Evolutionary conservation across 2,888 invertebrate genomes (phyloP).

Genomic region (Zootermopsis nevadensis): DNA sequence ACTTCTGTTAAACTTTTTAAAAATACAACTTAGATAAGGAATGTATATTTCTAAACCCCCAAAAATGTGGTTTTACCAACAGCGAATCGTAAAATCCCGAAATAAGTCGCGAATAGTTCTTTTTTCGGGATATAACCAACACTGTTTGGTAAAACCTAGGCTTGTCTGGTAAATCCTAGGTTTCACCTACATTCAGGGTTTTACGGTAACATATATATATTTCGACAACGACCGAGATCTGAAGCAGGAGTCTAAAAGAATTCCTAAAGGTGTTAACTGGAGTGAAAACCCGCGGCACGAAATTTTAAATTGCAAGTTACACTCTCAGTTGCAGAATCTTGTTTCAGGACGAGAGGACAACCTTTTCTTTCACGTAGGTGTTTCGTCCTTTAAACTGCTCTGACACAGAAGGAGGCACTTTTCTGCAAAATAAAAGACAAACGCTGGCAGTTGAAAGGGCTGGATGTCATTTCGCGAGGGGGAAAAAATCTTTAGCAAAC

Average conservation of each 20-base stretch:
- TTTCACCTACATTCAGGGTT: too few species aligned
- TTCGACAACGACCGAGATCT: background rate
- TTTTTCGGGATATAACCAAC: too few species aligned
- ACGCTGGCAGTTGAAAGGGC: constrained; percentile 13
- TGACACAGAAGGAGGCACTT: background rate
- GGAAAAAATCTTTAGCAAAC: background rate
- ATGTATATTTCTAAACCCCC: too few species aligned
- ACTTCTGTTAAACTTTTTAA: too few species aligned
- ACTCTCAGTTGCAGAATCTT: background rate
- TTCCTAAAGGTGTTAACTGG: background rate
- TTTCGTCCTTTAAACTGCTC: background rate
- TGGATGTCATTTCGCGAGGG: constrained; percentile 5
- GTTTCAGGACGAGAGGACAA: background rate
- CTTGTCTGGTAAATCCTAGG: too few species aligned
- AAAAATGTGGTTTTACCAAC: too few species aligned
- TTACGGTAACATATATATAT: too few species aligned
- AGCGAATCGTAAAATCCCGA: too few species aligned
- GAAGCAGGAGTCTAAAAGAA: background rate
- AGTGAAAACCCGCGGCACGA: background rate
- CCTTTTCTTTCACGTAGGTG: background rate
- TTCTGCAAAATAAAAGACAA: background rate
- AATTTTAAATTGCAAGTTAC: background rate
- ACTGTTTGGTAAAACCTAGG: too few species aligned
- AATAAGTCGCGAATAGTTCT: too few species aligned
- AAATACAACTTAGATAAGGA: too few species aligned